Conservation (phyloP, 1,140 invertebrate species). For the Euglossa dilemma region DNA sequence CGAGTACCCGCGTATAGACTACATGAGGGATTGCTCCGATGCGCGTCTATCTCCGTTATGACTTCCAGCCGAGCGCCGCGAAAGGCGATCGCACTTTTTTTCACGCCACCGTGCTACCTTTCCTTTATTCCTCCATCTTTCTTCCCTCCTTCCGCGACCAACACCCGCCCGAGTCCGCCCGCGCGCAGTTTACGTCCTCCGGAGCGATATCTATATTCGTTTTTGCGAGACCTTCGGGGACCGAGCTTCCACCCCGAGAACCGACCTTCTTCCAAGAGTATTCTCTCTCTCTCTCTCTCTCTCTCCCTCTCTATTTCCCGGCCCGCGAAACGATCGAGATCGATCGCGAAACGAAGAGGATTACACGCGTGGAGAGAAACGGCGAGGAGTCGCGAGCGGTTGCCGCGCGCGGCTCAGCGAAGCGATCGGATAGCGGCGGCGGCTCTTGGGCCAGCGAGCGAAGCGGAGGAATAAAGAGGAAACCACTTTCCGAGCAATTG, state of each 20-base stretch:
- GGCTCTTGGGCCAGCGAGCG: background rate
- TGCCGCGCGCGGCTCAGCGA: background rate
- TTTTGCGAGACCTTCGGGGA: constrained; percentile 70
- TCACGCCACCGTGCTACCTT: constrained; percentile 27
- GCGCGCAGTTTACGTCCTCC: constrained; percentile 39
- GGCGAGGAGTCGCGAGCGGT: background rate
- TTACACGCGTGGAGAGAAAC: background rate
- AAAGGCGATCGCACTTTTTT: constrained; percentile 66
- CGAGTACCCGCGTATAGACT: constrained; percentile 30
- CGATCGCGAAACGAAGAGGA: background rate
- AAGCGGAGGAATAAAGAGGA: background rate
- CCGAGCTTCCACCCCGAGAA: constrained; percentile 34
- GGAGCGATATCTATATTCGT: constrained; percentile 72
- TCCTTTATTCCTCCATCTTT: constrained; percentile 39
- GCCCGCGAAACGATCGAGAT: background rate
- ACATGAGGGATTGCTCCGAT: constrained; percentile 74
- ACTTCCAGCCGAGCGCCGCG: constrained; percentile 65
- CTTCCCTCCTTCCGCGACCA: constrained; percentile 22
- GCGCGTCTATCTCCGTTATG: constrained; percentile 77
- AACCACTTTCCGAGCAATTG: constrained; percentile 76
- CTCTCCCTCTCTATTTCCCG: too few species aligned
- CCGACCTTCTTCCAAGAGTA: background rate
- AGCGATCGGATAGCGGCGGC: background rate
- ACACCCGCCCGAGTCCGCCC: background rate
- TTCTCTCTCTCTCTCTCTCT: too few species aligned